Percentiles rank a stretch among this genome's conserved stretches.
Conservation (phyloP, 2,797 vertebrate genomes). For the Phrynocephalus forsythii region DNA sequence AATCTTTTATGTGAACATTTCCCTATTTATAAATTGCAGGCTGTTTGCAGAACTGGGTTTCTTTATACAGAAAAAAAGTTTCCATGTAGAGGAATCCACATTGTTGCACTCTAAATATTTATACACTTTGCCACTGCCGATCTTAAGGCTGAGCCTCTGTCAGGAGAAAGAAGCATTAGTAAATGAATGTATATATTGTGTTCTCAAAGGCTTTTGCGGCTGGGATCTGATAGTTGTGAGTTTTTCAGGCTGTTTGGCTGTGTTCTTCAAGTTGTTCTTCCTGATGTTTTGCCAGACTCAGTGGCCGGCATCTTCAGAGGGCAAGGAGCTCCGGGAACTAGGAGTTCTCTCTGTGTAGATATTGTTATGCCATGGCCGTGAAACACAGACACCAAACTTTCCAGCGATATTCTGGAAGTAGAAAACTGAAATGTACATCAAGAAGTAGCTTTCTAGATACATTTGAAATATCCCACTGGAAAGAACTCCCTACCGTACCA, state of each 20-base stretch:
- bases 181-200: slow-evolving; percentile 22
- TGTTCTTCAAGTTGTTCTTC: no score
- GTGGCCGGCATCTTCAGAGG: no score
- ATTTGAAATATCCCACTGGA: slow-evolving; percentile 10
- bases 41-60: slow-evolving; percentile 38
- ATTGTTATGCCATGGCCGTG: background rate
- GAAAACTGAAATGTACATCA: background rate
- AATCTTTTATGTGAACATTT: slow-evolving; percentile 52
- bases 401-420: slow-evolving; percentile 30
- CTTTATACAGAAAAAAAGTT: slow-evolving; percentile 18
- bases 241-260: no score
- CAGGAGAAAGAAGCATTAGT: slow-evolving; percentile 24
- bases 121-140: background rate
- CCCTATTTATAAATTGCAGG: slow-evolving; percentile 45
- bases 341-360: background rate
- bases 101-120: slow-evolving; percentile 25
- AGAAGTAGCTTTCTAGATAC: slow-evolving; percentile 49
- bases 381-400: slow-evolving; percentile 5
- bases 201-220: no score
- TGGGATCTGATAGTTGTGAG: no score
- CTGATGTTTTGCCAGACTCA: no score
- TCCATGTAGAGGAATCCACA: slow-evolving; percentile 38
- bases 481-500: slow-evolving; percentile 43
- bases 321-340: no score
- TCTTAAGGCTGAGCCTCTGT: slow-evolving; percentile 8